A percentile compares a stretch with the other conserved stretches of the same genome.
These are phyloP conservation scores for Oxyura jamaicensis DNA, from an alignment of 2,113 vertebrate genomes.

Conservation along the genomic window DNA sequence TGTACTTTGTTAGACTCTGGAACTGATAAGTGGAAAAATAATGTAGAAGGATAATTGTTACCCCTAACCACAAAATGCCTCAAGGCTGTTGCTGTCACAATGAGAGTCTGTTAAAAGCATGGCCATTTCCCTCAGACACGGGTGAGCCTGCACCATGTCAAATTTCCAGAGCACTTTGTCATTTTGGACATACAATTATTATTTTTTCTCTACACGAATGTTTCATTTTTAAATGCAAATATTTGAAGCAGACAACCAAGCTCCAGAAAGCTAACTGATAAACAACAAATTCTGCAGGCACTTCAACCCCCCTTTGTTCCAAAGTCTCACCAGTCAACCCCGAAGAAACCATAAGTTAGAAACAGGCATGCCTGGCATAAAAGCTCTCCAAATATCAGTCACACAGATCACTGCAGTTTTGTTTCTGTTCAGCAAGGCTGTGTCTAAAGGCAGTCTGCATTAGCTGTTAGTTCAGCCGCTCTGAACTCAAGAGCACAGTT, in stretches of 20 bases:
- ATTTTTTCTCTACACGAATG: not conserved
- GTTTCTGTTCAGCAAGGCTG: not conserved
- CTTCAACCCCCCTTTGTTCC: not conserved
- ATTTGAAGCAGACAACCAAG: not conserved
- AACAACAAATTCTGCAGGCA: not conserved
- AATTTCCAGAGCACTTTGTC: conserved; percentile 1
- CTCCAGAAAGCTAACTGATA: not conserved
- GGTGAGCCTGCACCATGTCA: not conserved
- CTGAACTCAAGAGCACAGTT: not conserved
- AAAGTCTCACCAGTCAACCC: not conserved
- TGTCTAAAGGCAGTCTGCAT: not conserved
- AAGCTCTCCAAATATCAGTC: not conserved
- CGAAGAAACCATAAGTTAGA: not conserved
- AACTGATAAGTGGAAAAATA: not conserved
- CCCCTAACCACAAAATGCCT: conserved; percentile 27
- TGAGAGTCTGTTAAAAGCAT: conserved; percentile 27
- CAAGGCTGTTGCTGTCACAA: conserved; percentile 14
- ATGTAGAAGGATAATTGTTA: conserved; percentile 25
- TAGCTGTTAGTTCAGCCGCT: not conserved
- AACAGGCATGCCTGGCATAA: not conserved
- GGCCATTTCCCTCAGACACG: not conserved
- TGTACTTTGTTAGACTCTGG: conserved; percentile 21
- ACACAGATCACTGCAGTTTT: not conserved
- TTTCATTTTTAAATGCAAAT: not conserved
- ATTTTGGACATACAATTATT: not conserved